Percentiles rank a stretch among this genome's conserved stretches.
phyloP scores from a whole-genome alignment of 2,888 invertebrate species.

The Xylocampa areola region DNA sequence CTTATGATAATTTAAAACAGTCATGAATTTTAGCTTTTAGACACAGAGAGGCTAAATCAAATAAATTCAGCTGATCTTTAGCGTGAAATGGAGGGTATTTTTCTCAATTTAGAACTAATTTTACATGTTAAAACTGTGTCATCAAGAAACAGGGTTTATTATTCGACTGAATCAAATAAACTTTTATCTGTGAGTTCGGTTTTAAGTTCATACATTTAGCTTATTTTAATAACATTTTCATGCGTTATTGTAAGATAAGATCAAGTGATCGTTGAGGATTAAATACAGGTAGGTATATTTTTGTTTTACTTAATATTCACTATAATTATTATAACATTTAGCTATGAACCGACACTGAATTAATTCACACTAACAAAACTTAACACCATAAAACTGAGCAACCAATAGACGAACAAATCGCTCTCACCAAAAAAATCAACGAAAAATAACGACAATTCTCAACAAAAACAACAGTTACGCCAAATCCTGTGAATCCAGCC shows the following conservation, averaged over 20 bases:
- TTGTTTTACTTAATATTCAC: too few relatives aligned
- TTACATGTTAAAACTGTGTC: background rate
- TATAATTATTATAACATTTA: too few relatives aligned
- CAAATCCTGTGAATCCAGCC: slow-evolving; percentile 72
- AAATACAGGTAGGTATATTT: too few relatives aligned
- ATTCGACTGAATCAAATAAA: too few relatives aligned
- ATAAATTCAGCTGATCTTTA: slow-evolving; percentile 28
- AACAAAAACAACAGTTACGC: slow-evolving; percentile 67
- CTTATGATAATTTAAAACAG: slow-evolving; percentile 63
- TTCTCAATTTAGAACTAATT: slow-evolving; percentile 12
- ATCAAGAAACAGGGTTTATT: slow-evolving; percentile 5
- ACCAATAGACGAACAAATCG: slow-evolving; percentile 42
- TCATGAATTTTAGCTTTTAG: slow-evolving; percentile 51
- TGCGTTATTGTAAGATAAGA: background rate
- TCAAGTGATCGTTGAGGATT: background rate
- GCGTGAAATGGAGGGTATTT: slow-evolving; percentile 4
- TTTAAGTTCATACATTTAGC: background rate
- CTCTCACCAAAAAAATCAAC: slow-evolving; percentile 45
- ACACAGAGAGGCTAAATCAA: slow-evolving; percentile 26
- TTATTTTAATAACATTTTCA: background rate
- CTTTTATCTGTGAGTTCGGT: background rate
- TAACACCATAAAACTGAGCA: slow-evolving; percentile 9
- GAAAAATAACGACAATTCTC: slow-evolving; percentile 63
- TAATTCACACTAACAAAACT: background rate
- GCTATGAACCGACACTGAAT: background rate